These are phyloP conservation scores for Siniperca knerii DNA, from an alignment of 2,113 vertebrate genomes.

Conservation along the genomic window DNA sequence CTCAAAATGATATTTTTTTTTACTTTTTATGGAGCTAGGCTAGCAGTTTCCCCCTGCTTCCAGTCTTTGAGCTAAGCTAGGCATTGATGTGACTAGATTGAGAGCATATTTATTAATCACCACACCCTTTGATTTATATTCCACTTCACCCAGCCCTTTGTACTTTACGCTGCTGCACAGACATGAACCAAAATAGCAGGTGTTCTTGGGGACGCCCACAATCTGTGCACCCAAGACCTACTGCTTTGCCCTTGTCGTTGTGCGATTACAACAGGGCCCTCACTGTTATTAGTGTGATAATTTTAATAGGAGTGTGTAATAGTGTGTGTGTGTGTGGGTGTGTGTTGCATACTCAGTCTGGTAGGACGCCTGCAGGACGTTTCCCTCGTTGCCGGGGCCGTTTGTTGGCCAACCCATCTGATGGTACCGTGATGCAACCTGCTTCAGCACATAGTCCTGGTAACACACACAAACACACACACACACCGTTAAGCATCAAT, in stretches of 20 bases:
- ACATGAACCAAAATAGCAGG: background rate
- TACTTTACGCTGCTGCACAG: background rate
- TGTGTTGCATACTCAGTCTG: slow-evolving; percentile 90
- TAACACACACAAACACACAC: slow-evolving; percentile 32
- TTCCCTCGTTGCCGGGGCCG: slow-evolving; percentile 84
- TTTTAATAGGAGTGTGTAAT: background rate
- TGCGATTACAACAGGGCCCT: background rate
- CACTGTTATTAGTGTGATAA: background rate
- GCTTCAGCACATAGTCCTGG: slow-evolving; percentile 96
- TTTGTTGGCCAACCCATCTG: slow-evolving; percentile 94
- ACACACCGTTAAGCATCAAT: background rate
- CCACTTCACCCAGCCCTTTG: background rate
- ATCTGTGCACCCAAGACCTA: background rate
- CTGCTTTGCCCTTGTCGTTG: background rate
- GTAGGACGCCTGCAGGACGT: slow-evolving; percentile 90
- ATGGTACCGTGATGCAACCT: slow-evolving; percentile 93
- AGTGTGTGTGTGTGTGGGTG: background rate
- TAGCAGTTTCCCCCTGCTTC: no score
- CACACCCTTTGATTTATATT: background rate
- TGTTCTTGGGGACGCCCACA: background rate
- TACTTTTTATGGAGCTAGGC: no score
- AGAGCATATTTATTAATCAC: no score
- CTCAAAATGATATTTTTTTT: no score
- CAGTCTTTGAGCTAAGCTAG: no score
- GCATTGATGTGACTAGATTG: background rate